Conservation (phyloP, 2,888 invertebrate species). For the Glyphotaelius pellucidus region DNA sequence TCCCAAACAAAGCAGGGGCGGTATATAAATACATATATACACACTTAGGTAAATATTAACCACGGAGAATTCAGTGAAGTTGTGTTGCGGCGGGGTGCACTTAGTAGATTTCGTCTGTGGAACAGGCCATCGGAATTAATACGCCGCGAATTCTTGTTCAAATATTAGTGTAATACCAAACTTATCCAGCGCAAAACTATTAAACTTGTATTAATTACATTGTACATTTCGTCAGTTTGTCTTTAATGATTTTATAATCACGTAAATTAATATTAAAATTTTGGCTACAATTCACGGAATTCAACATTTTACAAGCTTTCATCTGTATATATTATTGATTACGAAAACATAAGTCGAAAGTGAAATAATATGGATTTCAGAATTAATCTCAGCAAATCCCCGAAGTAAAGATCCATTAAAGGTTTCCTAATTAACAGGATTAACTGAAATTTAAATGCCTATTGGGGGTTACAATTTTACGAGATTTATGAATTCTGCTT, state of each 20-base stretch:
- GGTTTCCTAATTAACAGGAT: not conserved
- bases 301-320: not conserved
- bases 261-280: not conserved
- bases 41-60: not conserved
- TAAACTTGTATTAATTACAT: not conserved
- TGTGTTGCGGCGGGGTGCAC: not conserved
- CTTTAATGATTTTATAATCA: not conserved
- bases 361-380: not conserved
- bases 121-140: not conserved
- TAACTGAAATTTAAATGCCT: not conserved
- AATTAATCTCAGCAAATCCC: not conserved
- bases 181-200: not conserved
- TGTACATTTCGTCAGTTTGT: not conserved
- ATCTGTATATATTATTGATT: not conserved
- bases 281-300: not conserved
- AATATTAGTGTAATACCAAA: not conserved
- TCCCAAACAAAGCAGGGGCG: not conserved
- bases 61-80: not conserved
- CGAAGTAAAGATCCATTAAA: not conserved
- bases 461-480: not conserved
- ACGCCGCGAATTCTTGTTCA: not conserved
- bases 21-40: not conserved
- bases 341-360: not conserved
- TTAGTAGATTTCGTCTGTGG: not conserved
- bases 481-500: not conserved